These are phyloP conservation scores for Parnassius smintheus DNA, from an alignment of 2,888 invertebrate species.

Conservation along the genomic window DNA sequence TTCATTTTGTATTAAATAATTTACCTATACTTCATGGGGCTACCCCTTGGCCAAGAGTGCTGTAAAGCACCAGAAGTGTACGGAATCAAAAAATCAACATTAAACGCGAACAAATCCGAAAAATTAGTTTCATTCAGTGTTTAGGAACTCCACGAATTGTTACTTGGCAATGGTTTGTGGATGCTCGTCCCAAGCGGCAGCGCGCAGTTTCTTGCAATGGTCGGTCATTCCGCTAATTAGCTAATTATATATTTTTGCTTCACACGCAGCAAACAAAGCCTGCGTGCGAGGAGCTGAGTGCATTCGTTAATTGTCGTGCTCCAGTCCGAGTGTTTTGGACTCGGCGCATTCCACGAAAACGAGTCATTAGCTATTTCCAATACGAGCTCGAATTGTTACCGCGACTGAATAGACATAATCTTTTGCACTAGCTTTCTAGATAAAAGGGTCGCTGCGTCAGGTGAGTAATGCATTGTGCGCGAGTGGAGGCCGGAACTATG, in stretches of 20 bases:
- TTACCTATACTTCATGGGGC: too few relatives aligned
- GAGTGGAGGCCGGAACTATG: not conserved
- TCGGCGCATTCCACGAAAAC: constrained; percentile 18
- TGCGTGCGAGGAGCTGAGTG: not conserved
- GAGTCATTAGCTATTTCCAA: constrained; percentile 18
- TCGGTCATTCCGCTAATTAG: not conserved
- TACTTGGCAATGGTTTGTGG: too few relatives aligned
- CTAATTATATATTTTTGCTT: not conserved
- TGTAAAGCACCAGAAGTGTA: too few relatives aligned
- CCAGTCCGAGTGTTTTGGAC: not conserved
- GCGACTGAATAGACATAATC: constrained; percentile 14
- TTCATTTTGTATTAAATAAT: too few relatives aligned
- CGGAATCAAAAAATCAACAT: too few relatives aligned
- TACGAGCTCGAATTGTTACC: not conserved
- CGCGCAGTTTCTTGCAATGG: not conserved
- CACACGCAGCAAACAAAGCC: constrained; percentile 1
- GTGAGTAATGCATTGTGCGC: constrained; percentile 6
- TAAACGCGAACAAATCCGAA: too few relatives aligned
- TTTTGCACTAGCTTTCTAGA: constrained; percentile 24
- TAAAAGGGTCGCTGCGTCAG: constrained; percentile 12
- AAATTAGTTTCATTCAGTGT: too few relatives aligned
- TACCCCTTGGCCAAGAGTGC: too few relatives aligned
- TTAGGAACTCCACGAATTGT: too few relatives aligned
- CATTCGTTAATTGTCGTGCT: not conserved
- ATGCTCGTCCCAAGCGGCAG: too few relatives aligned